Evolutionary conservation across 1,140 invertebrate species (phyloP), one percentile per base, ranked within the genome.

Genomic region (Solenopsis invicta): DNA sequence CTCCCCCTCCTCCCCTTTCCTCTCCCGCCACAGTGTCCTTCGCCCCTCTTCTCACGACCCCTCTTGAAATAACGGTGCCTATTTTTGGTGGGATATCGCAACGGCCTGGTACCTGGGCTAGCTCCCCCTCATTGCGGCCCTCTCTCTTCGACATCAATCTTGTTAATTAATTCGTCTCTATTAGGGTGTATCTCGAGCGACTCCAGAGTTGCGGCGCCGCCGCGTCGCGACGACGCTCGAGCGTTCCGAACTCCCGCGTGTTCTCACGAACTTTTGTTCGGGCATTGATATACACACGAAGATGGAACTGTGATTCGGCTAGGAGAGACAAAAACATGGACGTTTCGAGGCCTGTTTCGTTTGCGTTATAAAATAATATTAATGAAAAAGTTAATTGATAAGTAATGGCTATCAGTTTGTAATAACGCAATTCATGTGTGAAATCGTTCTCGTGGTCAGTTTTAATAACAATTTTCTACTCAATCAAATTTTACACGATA

Each of bases 151-250:
- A 85, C 85, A 86, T 89, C 88, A 90, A 89, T 89, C 89, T 85
- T 62, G 89, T 89, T 90, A 77, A 89, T 90, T 90, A 90, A 89
- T 90, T 89, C 88, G 61, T 75, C 52, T 61, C 75, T 52, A 52
- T 67, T 61, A 34, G 45, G 29, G 16, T 69, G 21, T 12, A 67
- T 52, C 41, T 78, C 61, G 37, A 29, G 45, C 48, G 24, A 29
- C 21, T 24, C 21, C 24, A 37, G 41, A 41, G 4, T 62, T n/a
- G 50, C n/a, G 29, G 18, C 66, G 76, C 76, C 59, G 75, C 4
- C 48, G 18, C 75, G 24, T 64, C 59, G 59, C 76, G 24, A 78
- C 61, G n/a, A 78, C 61, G n/a, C 18, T 34, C 59, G 61, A 66
- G 45, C n/a, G n/a, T 41, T 75, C 9, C 54, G 34, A 21, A 76